A percentile compares a stretch with the other conserved stretches of the same genome.
Conservation (phyloP, 2,113 vertebrate species). For the Noctilio leporinus region DNA sequence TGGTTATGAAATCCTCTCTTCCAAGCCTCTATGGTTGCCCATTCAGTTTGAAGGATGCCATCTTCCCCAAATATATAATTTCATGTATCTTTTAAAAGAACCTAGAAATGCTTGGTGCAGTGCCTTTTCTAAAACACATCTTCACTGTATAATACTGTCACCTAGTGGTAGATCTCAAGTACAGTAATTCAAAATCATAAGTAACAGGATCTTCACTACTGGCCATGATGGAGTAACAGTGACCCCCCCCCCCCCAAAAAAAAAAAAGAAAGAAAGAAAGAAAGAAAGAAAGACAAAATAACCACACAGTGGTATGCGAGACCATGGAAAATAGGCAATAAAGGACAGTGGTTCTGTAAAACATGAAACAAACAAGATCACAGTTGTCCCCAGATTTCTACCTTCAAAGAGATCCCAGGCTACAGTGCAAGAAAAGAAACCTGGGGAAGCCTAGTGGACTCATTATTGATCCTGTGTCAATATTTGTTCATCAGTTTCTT, state of each 20-base stretch:
- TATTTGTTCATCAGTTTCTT: neutral
- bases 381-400: neutral
- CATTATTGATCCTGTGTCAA: neutral
- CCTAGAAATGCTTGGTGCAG: neutral
- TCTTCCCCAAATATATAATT: neutral
- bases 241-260: neutral
- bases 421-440: neutral
- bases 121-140: neutral
- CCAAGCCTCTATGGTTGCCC: fast-evolving
- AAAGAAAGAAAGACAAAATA: neutral
- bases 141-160: constrained; percentile 27
- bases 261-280: neutral
- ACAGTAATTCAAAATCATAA: neutral
- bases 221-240: neutral
- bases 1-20: neutral
- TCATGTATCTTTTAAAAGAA: neutral
- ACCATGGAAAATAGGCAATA: neutral
- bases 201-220: neutral
- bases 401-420: neutral
- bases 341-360: neutral
- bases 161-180: constrained; percentile 20
- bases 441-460: neutral
- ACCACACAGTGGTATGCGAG: neutral
- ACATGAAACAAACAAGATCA: neutral
- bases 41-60: neutral